These are phyloP conservation scores for Oasisia sp. DNA, from an alignment of 2,888 invertebrate species.

Conservation along the genomic window DNA sequence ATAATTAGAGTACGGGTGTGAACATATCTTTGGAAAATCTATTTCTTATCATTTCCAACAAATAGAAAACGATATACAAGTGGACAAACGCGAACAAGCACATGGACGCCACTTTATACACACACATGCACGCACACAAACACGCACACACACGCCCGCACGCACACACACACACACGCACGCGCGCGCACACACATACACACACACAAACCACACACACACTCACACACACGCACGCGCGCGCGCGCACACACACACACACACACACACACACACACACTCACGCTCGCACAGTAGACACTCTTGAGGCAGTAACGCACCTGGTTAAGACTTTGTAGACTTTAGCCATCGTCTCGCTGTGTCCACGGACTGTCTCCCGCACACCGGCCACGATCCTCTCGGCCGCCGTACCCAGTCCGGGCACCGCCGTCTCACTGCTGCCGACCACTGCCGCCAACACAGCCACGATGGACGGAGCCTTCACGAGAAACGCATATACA, in stretches of 20 bases:
- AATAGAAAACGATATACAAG: neutral
- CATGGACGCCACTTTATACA: too few species aligned
- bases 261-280: neutral
- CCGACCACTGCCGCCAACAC: neutral
- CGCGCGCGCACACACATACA: neutral
- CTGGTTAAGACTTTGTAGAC: neutral
- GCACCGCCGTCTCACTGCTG: neutral
- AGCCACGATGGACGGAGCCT: neutral
- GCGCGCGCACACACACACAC: neutral
- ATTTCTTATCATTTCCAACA: neutral
- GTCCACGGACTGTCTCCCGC: neutral
- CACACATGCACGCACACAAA: too few species aligned
- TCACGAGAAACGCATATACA: neutral
- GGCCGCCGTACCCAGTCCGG: neutral
- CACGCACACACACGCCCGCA: neutral
- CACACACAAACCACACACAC: neutral
- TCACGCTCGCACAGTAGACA: neutral
- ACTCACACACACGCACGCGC: neutral
- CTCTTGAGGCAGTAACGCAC: too few species aligned
- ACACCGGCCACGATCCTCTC: neutral
- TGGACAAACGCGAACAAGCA: too few species aligned
- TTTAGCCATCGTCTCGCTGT: neutral
- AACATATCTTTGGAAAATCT: neutral
- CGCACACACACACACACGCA: neutral
- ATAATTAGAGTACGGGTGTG: neutral